Base-by-base conservation (phyloP, 2,888 invertebrate genomes). In the Volucella bombylans region DNA sequence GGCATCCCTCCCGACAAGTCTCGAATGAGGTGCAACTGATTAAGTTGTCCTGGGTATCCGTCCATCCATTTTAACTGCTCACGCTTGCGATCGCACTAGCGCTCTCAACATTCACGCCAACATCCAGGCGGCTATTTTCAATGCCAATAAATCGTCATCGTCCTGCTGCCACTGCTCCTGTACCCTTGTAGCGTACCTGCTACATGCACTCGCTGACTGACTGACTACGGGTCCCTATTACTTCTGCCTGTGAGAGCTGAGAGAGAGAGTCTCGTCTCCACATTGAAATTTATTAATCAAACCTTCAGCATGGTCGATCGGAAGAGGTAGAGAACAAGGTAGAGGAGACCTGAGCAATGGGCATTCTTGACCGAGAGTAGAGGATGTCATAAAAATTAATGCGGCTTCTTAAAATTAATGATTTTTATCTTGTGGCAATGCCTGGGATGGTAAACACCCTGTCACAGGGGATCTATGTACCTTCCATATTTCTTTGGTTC, bases 401-500 rank as follows among this genome's bases (percentile, higher is more conserved):
- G 81, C 78, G 81, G 81, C 81, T 86, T 86, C 81, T 86, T 86
- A 86, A 86, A 81, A 86, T 86, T 86, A 86, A 86, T 86, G 86
- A 86, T 86, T 86, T 81, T 86, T 86, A 86, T 86, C 86, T 82
- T 82, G 68, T 77, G 68, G 77, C 82, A 81, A 59, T 71, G 80
- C 76, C 10, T 64, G 68, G 52, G 73, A 69, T 79, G 76, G 80
- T 62, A 76, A 76, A 81, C 85, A 72, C 81, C 72, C 85, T 72
- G 76, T 79, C 85, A 76, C 18, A 61, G 67, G 67, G 71, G 80
- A 79, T 76, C 83, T 80, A 80, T 80, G 74, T 71, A 74, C 54
- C 41, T 49, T 52, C 71, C 59, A 55, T 68, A 65, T 57, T 59
- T 47, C 57, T 31, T 73, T 57, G 31, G 31, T 18, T 12, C 12